Conservation (phyloP, 1,140 invertebrate species). For the Helicoverpa zea region DNA sequence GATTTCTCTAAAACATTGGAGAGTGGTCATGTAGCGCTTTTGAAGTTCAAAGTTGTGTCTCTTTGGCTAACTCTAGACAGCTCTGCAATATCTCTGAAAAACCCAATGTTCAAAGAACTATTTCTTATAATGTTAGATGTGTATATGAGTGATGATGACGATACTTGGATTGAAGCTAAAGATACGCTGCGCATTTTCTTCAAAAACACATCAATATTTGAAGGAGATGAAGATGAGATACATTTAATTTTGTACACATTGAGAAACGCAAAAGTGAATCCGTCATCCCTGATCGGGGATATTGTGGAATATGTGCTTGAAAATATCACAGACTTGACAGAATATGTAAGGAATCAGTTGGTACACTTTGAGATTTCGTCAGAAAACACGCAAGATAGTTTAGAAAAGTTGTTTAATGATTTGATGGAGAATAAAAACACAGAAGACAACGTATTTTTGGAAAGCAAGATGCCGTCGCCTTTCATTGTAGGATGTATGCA, state of each 20-base stretch:
- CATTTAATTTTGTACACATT: slow-evolving; percentile 89
- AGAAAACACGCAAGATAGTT: slow-evolving; percentile 65
- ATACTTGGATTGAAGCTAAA: slow-evolving; percentile 79
- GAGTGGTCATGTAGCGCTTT: slow-evolving; percentile 75
- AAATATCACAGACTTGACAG: slow-evolving; percentile 69
- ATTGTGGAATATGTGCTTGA: slow-evolving; percentile 75
- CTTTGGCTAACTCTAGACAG: slow-evolving; percentile 88
- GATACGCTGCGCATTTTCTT: slow-evolving; percentile 87
- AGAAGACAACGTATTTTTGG: slow-evolving; percentile 73
- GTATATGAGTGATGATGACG: slow-evolving; percentile 83
- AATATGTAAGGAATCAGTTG: slow-evolving; percentile 71
- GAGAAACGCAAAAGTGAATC: slow-evolving; percentile 67
- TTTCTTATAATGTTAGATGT: slow-evolving; percentile 88
- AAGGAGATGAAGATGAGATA: slow-evolving; percentile 88
- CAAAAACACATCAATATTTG: slow-evolving; percentile 88
- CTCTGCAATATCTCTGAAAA: slow-evolving; percentile 86
- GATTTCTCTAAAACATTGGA: slow-evolving; percentile 73
- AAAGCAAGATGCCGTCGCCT: slow-evolving; percentile 78
- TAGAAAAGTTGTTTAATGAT: slow-evolving; percentile 80
- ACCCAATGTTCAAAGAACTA: slow-evolving; percentile 87
- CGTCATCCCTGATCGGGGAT: slow-evolving; percentile 73
- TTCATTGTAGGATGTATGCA: slow-evolving; percentile 82
- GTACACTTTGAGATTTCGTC: slow-evolving; percentile 73
- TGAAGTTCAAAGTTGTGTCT: slow-evolving; percentile 90
- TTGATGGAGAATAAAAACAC: slow-evolving; percentile 73